phyloP scores from a whole-genome alignment of 1,140 invertebrate species.

The Anastrepha obliqua region DNA sequence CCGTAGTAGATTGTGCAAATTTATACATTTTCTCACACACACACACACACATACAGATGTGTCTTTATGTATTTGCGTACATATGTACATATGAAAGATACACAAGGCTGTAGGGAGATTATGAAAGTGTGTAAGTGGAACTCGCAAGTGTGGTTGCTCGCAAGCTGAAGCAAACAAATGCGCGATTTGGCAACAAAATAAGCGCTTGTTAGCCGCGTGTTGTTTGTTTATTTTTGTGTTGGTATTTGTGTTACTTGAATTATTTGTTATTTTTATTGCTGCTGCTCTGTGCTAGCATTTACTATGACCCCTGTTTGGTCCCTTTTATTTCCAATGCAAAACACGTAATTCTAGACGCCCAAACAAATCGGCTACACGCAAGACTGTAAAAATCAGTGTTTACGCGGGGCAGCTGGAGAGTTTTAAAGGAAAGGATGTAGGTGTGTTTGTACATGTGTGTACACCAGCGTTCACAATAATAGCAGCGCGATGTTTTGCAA shows the following conservation, averaged over 20 bases:
- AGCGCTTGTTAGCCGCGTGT: background rate
- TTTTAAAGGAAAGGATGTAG: background rate
- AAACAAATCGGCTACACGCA: conserved; percentile 16
- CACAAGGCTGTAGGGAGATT: background rate
- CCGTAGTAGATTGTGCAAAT: background rate
- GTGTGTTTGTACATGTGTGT: background rate
- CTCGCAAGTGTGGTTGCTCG: background rate
- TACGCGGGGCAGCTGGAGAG: background rate
- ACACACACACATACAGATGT: background rate
- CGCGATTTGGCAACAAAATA: background rate
- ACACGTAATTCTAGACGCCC: background rate
- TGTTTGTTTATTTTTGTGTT: background rate
- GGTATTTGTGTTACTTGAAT: background rate
- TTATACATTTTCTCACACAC: background rate
- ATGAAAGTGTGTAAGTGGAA: background rate
- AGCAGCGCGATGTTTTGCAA: no score
- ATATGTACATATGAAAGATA: no score
- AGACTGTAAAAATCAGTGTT: background rate
- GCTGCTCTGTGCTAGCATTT: background rate
- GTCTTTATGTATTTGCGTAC: background rate
- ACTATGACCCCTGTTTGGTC: background rate
- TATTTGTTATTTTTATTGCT: background rate
- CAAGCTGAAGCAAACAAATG: background rate
- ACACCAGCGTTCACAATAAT: background rate
- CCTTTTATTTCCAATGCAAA: background rate